Conservation (phyloP, 2,888 invertebrate genomes). For the Lathronympha strigana region DNA sequence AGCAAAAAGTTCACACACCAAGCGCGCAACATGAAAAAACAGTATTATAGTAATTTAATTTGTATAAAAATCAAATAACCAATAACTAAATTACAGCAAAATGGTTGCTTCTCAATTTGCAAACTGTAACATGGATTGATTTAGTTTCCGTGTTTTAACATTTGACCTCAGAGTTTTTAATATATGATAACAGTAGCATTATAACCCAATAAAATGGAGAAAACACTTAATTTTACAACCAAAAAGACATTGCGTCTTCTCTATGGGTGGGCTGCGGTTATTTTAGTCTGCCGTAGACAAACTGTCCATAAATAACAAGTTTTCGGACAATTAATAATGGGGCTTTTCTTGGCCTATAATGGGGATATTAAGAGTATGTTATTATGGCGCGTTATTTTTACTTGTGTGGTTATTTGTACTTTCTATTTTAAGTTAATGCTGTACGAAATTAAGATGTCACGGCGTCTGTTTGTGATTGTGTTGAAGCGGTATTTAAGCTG, state of each 20-base stretch:
- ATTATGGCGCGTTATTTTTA: slow-evolving; percentile 25
- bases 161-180: slow-evolving; percentile 51
- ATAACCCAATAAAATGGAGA: slow-evolving; percentile 59
- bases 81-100: slow-evolving; percentile 1
- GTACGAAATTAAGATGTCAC: slow-evolving; percentile 17
- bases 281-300: slow-evolving; percentile 68
- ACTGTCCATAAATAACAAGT: slow-evolving; percentile 75
- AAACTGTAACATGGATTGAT: neutral
- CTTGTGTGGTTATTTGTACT: slow-evolving; percentile 28
- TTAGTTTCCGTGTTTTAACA: slow-evolving; percentile 21
- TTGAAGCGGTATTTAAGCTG: neutral
- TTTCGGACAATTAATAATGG: slow-evolving; percentile 80
- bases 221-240: slow-evolving; percentile 68
- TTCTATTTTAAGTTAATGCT: slow-evolving; percentile 14
- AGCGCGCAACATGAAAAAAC: neutral
- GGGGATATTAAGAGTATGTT: slow-evolving; percentile 36
- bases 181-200: slow-evolving; percentile 62
- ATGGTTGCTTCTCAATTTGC: slow-evolving; percentile 17
- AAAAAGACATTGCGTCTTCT: slow-evolving; percentile 60
- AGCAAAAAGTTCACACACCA: neutral
- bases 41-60: neutral
- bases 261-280: slow-evolving; percentile 76
- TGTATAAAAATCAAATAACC: slow-evolving; percentile 19
- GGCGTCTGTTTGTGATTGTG: neutral
- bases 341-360: slow-evolving; percentile 67